Base-by-base conservation (phyloP, 1,140 invertebrate genomes). In the Protaetia brevitarsis region DNA sequence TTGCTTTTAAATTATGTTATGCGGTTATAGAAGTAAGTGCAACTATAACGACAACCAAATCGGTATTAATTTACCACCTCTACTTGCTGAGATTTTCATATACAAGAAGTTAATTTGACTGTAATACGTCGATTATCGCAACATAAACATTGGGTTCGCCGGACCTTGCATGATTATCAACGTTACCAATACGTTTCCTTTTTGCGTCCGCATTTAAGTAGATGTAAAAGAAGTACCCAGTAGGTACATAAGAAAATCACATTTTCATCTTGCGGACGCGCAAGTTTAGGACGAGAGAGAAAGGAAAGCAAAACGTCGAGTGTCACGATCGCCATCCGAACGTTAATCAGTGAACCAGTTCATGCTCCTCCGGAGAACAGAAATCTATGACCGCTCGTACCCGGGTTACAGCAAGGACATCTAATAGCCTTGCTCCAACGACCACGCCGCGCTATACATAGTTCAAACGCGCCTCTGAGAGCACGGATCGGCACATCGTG, bases 341-440 rank as follows among this genome's bases (percentile, higher is more conserved):
- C 41, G 41, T 19, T 51, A 51, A 51, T 51, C 41, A 51, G 13
- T 51, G 41, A 51, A 51, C 41, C 41, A 51, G 41, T 51, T 51
- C 41, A 51, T 51, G 41, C 41, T 51, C 26, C 41, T 51, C 41
- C 41, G 19, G 41, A 51, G 41, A 51, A 51, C 41, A 51, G 41
- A 51, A 51, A 51, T 51, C 41, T 51, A 51, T 51, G 41, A 51
- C 41, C 41, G 41, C 16, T 51, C 41, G 41, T 23, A 19, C 26
- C 11, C 19, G 41, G 41, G 41, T 51, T 51, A 51, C 11, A 51
- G 41, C 41, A 51, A 51, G 41, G 41, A 51, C 41, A 51, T 51
- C 16, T 23, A 51, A 51, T 51, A 51, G 19, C 41, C 41, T 51
- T 51, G 41, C 19, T 23, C 13, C 19, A n/a, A n/a, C n/a, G n/a